A percentile compares a stretch with the other conserved stretches of the same genome.
phyloP scores from a whole-genome alignment of 2,113 vertebrate species.

The Atractosteus spatula region DNA sequence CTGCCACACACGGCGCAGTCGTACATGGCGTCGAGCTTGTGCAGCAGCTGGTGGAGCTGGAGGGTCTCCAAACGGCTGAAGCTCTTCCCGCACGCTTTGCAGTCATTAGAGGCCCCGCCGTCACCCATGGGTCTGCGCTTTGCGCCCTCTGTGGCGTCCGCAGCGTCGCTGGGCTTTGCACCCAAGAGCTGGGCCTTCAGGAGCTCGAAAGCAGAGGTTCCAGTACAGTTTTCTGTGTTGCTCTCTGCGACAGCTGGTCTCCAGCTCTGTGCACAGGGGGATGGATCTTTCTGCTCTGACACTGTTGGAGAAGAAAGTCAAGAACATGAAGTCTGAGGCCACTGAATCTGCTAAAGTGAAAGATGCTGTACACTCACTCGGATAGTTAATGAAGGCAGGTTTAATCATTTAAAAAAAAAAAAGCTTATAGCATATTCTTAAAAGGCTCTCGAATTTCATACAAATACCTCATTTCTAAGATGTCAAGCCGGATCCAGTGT shows the following conservation, averaged over 20 bases:
- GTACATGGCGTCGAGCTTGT: not conserved
- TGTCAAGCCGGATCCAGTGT: no score
- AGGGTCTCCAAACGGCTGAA: slow-evolving; percentile 7
- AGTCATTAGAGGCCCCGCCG: not conserved
- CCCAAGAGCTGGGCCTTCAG: slow-evolving; percentile 4
- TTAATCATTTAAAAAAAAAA: no score
- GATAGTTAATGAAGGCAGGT: no score
- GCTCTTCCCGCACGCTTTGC: slow-evolving; percentile 3
- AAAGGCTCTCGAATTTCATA: no score
- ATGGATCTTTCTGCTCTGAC: not conserved
- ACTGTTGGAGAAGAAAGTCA: not conserved
- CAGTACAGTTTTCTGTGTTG: not conserved
- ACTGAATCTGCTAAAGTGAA: no score
- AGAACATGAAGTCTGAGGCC: not conserved
- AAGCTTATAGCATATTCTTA: no score
- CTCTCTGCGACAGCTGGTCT: not conserved
- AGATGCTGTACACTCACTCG: no score
- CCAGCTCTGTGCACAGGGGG: not conserved
- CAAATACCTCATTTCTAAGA: no score
- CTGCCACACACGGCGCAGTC: slow-evolving; percentile 1
- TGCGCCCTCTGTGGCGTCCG: not conserved
- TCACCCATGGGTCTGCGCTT: not conserved
- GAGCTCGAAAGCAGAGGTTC: not conserved
- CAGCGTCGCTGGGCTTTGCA: not conserved
- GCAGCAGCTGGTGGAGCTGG: slow-evolving; percentile 5